These are phyloP conservation scores for Amphilophus citrinellus DNA, from an alignment of 2,113 vertebrate species.

Conservation along the genomic window DNA sequence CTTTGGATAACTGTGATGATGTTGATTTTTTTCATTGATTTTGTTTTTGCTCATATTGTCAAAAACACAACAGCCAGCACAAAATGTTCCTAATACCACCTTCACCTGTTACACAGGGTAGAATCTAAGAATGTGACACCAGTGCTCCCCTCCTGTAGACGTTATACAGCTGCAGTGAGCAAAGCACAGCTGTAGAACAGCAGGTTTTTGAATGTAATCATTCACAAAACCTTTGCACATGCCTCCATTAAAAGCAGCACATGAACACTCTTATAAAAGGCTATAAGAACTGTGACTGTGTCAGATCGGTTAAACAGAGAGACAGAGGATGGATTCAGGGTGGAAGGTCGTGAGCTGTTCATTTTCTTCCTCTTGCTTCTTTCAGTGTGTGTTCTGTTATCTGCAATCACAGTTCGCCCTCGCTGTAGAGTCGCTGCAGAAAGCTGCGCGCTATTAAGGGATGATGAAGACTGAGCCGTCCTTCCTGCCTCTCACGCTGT, in stretches of 20 bases:
- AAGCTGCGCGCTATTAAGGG: background rate
- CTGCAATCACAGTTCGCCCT: background rate
- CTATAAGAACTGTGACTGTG: background rate
- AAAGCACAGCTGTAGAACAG: background rate
- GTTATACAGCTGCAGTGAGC: too few relatives aligned
- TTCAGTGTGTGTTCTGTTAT: background rate
- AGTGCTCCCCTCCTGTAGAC: too few relatives aligned
- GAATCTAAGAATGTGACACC: too few relatives aligned
- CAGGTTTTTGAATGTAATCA: background rate
- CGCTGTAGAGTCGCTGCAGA: background rate
- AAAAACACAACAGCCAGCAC: too few relatives aligned
- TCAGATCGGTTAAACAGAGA: background rate
- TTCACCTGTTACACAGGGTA: too few relatives aligned
- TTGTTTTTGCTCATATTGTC: too few relatives aligned
- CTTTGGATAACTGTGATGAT: too few relatives aligned
- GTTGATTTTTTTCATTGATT: too few relatives aligned
- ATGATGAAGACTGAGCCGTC: background rate
- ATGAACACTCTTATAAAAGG: background rate
- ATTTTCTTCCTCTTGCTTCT: background rate
- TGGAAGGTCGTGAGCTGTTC: background rate
- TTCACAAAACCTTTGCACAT: fast-evolving
- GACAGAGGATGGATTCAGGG: background rate
- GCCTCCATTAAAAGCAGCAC: background rate
- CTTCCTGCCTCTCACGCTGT: background rate
- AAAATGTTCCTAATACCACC: too few relatives aligned